Evolutionary conservation across 2,888 invertebrate genomes (phyloP).

Genomic region (Chymomyza amoena): DNA sequence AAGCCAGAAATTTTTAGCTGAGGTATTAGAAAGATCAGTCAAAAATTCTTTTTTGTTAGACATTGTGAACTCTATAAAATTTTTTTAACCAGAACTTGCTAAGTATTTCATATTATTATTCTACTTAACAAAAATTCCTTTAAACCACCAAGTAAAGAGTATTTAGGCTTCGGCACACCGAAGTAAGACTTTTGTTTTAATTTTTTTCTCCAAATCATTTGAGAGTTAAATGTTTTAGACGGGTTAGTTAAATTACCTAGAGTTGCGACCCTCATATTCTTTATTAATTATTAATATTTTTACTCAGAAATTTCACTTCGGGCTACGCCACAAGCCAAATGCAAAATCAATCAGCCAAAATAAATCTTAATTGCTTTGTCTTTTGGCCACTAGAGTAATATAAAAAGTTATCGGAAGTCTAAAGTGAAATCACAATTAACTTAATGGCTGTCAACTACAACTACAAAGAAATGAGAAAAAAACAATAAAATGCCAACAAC

Average conservation of each 20-base stretch:
- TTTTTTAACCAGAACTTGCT: too few relatives aligned
- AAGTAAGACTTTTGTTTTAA: not conserved
- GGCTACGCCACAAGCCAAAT: conserved; percentile 25
- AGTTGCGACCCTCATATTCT: not conserved
- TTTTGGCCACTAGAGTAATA: not conserved
- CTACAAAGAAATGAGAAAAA: not conserved
- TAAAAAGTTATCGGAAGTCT: conserved; percentile 17
- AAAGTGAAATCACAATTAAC: conserved; percentile 46
- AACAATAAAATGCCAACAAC: not conserved
- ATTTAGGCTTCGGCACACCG: too few relatives aligned
- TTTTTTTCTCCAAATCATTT: not conserved
- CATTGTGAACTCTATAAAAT: too few relatives aligned
- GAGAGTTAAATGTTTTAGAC: not conserved
- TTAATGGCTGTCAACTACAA: conserved; percentile 4
- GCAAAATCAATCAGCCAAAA: conserved; percentile 9
- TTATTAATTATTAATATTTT: not conserved
- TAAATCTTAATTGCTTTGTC: conserved; percentile 36
- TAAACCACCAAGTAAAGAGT: too few relatives aligned
- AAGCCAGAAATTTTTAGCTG: too few relatives aligned
- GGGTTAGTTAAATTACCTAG: not conserved
- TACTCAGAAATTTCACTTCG: not conserved
- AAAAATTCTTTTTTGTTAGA: too few relatives aligned
- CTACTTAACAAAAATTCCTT: too few relatives aligned
- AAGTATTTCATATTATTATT: too few relatives aligned
- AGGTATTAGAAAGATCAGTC: too few relatives aligned